Evolutionary conservation across 2,888 invertebrate species (phyloP), one percentile per base, ranked within the genome.

Genomic region (Chorisops tibialis): DNA sequence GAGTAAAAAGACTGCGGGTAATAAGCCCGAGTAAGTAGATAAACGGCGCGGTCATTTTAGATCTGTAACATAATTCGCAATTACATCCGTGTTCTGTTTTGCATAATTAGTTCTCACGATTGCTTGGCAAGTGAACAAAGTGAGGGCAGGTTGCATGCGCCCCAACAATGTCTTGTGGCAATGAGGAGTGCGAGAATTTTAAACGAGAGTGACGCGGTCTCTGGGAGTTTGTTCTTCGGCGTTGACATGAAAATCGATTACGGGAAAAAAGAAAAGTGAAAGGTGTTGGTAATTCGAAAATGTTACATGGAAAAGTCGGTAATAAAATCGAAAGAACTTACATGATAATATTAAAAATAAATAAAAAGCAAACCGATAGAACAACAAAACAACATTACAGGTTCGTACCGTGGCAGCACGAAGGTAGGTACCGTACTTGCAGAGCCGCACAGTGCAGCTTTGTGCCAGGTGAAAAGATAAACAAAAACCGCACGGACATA

Each of bases 51-150:
- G 45, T 30, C 35, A 38, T 48, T 59, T 59, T 37, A 16, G 48
- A 63, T 63, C 61, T 61, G 49, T 56, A 61, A 30, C 61, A 63
- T 61, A 61, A 61, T 63, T 63, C 43, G 61, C 60, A 58, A 56
- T 47, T 58, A 59, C 63, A 63, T 63, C 63, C 63, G 63, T 54
- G 61, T 63, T 61, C 54, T 63, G 43, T 54, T 63, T 21, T 49
- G 41, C 56, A 56, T 63, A 63, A 63, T 63, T 56, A 63, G 63
- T 54, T 63, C 63, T 61, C 63, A 63, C 61, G 63, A 59, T 63
- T 38, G 19, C 14, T n/a, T n/a, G n/a, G n/a, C n/a, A n/a, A 12
- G 18, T 41, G 12, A 16, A 12, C 30, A 30, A 30, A 2, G 14
- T 12, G 41, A 6, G 41, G 6, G 12, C n/a, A 16, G 18, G 41